Conservation (phyloP, 2,113 vertebrate species). For the Falco punctatus region DNA sequence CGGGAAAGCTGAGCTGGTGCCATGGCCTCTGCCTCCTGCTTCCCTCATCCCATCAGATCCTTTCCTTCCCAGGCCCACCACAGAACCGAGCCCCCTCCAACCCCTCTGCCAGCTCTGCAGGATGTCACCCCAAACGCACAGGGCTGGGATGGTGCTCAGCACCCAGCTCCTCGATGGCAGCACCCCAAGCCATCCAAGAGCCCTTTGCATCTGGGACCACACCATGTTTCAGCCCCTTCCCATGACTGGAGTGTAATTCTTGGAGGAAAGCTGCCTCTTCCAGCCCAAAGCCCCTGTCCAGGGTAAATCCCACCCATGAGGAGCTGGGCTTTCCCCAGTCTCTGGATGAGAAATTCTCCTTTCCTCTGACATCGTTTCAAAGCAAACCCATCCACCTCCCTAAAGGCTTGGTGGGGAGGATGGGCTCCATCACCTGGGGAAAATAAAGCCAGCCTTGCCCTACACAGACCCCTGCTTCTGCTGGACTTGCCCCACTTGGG, state of each 20-base stretch:
- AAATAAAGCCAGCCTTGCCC: not conserved
- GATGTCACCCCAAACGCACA: not conserved
- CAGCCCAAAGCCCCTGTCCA: not conserved
- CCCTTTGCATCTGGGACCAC: not conserved
- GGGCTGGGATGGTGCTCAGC: not conserved
- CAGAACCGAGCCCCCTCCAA: not conserved
- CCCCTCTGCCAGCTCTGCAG: not conserved
- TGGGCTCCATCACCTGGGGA: rapidly evolving
- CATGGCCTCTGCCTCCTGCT: not conserved
- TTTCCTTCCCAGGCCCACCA: not conserved
- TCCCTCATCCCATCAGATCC: not conserved
- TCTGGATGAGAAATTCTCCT: not conserved
- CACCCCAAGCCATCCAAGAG: not conserved
- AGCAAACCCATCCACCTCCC: not conserved
- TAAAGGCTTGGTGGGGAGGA: not conserved
- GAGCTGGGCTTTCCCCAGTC: not conserved
- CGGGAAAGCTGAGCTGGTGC: not conserved
- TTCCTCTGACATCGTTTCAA: rapidly evolving
- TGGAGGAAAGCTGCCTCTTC: not conserved
- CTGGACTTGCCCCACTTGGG: not conserved
- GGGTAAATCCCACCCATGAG: not conserved
- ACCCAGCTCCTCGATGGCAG: rapidly evolving
- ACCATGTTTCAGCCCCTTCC: not conserved
- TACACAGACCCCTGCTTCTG: too few relatives aligned
- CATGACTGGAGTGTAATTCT: not conserved